These are phyloP conservation scores for Drosophila cardini DNA, from an alignment of 1,140 invertebrate species.

Conservation along the genomic window DNA sequence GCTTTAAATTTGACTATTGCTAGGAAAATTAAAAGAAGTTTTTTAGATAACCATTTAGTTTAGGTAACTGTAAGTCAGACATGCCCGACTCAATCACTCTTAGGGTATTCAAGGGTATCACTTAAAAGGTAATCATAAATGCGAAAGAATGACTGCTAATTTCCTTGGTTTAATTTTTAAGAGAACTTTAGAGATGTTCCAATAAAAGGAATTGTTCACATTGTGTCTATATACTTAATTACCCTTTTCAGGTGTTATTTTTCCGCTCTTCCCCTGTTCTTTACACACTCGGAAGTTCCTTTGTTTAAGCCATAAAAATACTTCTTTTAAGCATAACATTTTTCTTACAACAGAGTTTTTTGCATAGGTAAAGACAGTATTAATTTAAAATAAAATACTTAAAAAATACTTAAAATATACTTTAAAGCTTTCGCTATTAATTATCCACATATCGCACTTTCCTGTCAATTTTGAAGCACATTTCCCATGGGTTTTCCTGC, in stretches of 20 bases:
- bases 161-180: not conserved
- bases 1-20: too few species aligned
- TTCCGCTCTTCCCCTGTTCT: not conserved
- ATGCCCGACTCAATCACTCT: not conserved
- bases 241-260: constrained; percentile 2
- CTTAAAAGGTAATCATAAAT: constrained; percentile 8
- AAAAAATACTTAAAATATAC: too few species aligned
- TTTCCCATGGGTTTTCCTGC: constrained; percentile 14
- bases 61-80: not conserved
- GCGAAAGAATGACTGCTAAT: not conserved
- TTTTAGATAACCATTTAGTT: too few species aligned
- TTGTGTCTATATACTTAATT: constrained; percentile 24
- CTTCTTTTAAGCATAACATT: not conserved
- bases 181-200: not conserved
- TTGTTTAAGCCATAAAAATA: not conserved
- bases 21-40: not conserved
- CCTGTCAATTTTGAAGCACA: not conserved
- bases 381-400: not conserved
- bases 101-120: constrained; percentile 12
- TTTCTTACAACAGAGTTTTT: constrained; percentile 23
- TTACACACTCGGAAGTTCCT: not conserved
- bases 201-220: constrained; percentile 4
- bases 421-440: constrained; percentile 13
- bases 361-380: not conserved
- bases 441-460: constrained; percentile 16